Conservation (phyloP, 2,888 invertebrate genomes). For the Crioceris asparagi region DNA sequence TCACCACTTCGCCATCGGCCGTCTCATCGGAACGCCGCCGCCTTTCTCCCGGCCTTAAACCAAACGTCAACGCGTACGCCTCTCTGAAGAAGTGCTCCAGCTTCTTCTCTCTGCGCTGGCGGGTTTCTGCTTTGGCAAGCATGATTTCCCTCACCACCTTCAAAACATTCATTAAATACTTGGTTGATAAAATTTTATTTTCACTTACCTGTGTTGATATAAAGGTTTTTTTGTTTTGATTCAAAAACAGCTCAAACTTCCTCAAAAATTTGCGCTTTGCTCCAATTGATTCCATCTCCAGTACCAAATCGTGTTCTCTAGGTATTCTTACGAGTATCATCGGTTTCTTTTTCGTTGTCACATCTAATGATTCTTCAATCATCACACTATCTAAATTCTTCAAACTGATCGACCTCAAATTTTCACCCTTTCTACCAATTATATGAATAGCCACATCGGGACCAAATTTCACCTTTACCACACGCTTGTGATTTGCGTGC, state of each 20-base stretch:
- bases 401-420: slow-evolving; percentile 71
- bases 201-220: slow-evolving; percentile 54
- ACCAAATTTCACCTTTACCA: slow-evolving; percentile 83
- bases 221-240: slow-evolving; percentile 72
- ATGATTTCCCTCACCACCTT: slow-evolving; percentile 76
- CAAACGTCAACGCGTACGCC: slow-evolving; percentile 89
- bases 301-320: slow-evolving; percentile 83
- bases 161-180: too few species aligned
- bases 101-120: slow-evolving; percentile 83
- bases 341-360: slow-evolving; percentile 63
- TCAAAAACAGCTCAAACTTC: slow-evolving; percentile 76
- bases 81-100: slow-evolving; percentile 93
- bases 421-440: slow-evolving; percentile 85
- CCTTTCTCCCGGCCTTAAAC: slow-evolving; percentile 76
- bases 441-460: slow-evolving; percentile 80
- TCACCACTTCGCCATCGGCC: slow-evolving; percentile 68
- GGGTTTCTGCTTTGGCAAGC: slow-evolving; percentile 84
- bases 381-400: slow-evolving; percentile 65
- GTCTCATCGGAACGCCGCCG: slow-evolving; percentile 61
- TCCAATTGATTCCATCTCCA: slow-evolving; percentile 77
- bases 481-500: slow-evolving; percentile 79
- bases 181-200: too few species aligned
- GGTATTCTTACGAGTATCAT: slow-evolving; percentile 72
- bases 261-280: slow-evolving; percentile 76
- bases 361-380: slow-evolving; percentile 82